Evolutionary conservation across 2,888 invertebrate genomes (phyloP).

Genomic region (Agrochola litura): DNA sequence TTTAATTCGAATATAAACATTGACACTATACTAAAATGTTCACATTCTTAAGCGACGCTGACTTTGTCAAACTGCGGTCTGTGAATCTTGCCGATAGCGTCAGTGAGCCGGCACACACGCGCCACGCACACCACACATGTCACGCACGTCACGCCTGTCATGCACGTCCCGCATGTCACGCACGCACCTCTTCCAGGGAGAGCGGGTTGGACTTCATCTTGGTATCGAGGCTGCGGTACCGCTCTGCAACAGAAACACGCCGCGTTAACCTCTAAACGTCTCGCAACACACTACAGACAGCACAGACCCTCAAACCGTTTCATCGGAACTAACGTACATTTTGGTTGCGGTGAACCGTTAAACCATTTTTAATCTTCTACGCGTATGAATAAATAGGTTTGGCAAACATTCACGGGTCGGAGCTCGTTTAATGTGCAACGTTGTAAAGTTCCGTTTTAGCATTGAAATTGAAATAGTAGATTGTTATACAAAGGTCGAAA

Average conservation of each 20-base stretch:
- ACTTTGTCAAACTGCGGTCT: neutral
- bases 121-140: neutral
- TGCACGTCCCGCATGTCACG: neutral
- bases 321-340: too few relatives aligned
- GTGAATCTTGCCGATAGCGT: neutral
- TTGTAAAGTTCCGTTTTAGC: too few relatives aligned
- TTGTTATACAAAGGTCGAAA: too few relatives aligned
- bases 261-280: neutral
- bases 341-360: too few relatives aligned
- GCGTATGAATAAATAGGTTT: neutral
- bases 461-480: too few relatives aligned
- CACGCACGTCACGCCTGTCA: neutral
- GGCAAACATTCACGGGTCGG: neutral
- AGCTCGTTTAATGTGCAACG: too few relatives aligned
- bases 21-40: neutral
- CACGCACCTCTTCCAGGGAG: slow-evolving; percentile 92
- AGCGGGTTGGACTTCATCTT: slow-evolving; percentile 93
- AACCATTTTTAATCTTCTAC: neutral
- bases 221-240: slow-evolving; percentile 93
- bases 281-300: neutral
- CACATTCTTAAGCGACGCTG: neutral
- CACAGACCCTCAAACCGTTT: too few relatives aligned
- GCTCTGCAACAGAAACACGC: slow-evolving; percentile 87
- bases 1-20: neutral
- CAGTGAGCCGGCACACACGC: neutral